These are phyloP conservation scores for Hoplodrina blanda DNA, from an alignment of 2,888 invertebrate species.

Conservation along the genomic window DNA sequence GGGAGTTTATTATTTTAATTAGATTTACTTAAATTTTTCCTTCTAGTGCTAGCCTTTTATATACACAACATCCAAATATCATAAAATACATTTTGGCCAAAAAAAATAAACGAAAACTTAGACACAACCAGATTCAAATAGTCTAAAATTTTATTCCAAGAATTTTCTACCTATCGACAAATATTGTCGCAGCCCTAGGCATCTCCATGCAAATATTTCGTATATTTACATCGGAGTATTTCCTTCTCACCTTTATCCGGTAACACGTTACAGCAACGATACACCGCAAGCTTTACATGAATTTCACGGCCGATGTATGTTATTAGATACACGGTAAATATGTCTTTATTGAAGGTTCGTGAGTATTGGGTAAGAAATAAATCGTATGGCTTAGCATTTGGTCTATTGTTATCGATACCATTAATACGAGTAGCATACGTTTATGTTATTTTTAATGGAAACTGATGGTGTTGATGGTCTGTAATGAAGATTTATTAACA, in stretches of 20 bases:
- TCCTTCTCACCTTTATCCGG: conserved; percentile 69
- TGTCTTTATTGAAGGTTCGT: conserved; percentile 44
- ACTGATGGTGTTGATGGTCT: background rate
- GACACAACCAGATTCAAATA: background rate
- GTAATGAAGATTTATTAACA: background rate
- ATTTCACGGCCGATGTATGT: conserved; percentile 69
- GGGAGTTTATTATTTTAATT: background rate
- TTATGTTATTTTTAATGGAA: background rate
- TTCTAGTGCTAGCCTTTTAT: background rate
- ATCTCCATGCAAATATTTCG: conserved; percentile 63
- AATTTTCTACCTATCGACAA: conserved; percentile 28
- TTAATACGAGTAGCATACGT: background rate
- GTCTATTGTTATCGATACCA: conserved; percentile 6
- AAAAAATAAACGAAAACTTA: background rate
- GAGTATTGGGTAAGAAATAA: conserved; percentile 16
- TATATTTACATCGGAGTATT: conserved; percentile 63
- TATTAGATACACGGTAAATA: conserved; percentile 49
- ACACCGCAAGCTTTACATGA: conserved; percentile 67
- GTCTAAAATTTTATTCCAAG: conserved; percentile 5
- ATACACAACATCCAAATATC: background rate
- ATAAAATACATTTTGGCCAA: background rate
- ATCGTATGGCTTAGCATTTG: conserved; percentile 11
- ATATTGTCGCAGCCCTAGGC: conserved; percentile 45
- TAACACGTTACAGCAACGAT: conserved; percentile 70
- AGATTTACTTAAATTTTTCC: background rate